These are phyloP conservation scores for Brachylomia viminalis DNA, from an alignment of 2,888 invertebrate genomes.

Conservation along the genomic window DNA sequence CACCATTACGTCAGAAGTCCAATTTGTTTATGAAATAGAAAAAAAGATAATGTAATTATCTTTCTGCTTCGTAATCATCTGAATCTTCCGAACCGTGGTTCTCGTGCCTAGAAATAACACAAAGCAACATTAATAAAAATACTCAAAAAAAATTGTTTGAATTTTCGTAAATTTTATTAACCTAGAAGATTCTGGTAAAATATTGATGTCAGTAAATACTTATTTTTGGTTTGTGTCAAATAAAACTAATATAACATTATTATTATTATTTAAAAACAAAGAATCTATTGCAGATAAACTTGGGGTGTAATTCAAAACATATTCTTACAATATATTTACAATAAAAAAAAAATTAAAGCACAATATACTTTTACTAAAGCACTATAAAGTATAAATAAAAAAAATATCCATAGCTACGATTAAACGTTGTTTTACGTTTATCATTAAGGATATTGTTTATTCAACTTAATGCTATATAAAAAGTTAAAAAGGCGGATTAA, in stretches of 20 bases:
- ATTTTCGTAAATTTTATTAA: no score
- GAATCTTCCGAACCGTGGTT: not conserved
- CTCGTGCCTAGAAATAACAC: conserved; percentile 1
- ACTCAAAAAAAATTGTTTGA: not conserved
- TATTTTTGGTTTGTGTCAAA: no score
- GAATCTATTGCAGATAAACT: no score
- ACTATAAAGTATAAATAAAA: no score
- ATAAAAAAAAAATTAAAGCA: not conserved
- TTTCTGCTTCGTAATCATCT: not conserved
- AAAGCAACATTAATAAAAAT: not conserved
- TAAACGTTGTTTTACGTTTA: not conserved
- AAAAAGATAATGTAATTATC: not conserved
- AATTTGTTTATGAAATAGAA: not conserved
- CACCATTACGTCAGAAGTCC: no score
- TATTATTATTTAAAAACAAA: no score
- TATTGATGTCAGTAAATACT: not conserved
- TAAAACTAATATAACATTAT: no score
- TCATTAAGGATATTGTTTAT: not conserved
- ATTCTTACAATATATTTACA: not conserved
- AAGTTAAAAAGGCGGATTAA: not conserved
- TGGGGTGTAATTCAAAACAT: not conserved
- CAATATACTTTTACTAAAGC: fast-evolving
- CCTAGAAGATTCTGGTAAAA: not conserved
- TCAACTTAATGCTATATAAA: no score
- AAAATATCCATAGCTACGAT: not conserved